These are phyloP conservation scores for Telenomus remus DNA, from an alignment of 1,140 invertebrate genomes.

Conservation along the genomic window DNA sequence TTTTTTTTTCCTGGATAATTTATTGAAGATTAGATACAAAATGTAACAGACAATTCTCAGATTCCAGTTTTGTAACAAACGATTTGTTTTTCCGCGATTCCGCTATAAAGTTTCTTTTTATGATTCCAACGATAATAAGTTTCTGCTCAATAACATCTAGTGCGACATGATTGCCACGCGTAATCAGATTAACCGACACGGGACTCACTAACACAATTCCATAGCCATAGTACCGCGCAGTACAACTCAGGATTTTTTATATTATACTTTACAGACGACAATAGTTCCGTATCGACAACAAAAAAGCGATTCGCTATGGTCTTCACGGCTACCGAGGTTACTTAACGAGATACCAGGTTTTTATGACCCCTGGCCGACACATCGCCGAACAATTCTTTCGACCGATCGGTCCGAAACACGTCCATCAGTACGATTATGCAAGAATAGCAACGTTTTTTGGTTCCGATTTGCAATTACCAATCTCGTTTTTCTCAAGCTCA, in stretches of 20 bases:
- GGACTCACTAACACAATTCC: conserved; percentile 65
- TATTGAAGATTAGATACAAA: too few relatives aligned
- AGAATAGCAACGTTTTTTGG: too few relatives aligned
- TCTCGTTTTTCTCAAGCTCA: neutral
- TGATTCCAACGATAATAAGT: conserved; percentile 1
- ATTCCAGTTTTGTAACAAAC: too few relatives aligned
- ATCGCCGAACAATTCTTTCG: conserved; percentile 20
- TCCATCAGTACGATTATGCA: too few relatives aligned
- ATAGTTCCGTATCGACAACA: conserved; percentile 71
- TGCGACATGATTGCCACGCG: neutral
- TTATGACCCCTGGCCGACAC: conserved; percentile 23
- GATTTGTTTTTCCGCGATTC: neutral
- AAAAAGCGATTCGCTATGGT: conserved; percentile 57
- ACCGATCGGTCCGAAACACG: neutral
- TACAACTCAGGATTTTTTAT: conserved; percentile 77
- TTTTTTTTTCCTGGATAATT: too few relatives aligned
- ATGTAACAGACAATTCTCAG: too few relatives aligned
- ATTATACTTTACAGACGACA: conserved; percentile 77
- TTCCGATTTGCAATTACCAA: neutral
- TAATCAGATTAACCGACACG: conserved; percentile 57
- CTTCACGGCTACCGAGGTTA: conserved; percentile 45
- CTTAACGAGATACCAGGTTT: conserved; percentile 24
- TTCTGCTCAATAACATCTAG: conserved; percentile 19
- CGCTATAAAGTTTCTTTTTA: conserved; percentile 1
- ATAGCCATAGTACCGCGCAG: conserved; percentile 76